A percentile compares a stretch with the other conserved stretches of the same genome.
Evolutionary conservation across 2,113 vertebrate species (phyloP).

Genomic region (Mus pahari): DNA sequence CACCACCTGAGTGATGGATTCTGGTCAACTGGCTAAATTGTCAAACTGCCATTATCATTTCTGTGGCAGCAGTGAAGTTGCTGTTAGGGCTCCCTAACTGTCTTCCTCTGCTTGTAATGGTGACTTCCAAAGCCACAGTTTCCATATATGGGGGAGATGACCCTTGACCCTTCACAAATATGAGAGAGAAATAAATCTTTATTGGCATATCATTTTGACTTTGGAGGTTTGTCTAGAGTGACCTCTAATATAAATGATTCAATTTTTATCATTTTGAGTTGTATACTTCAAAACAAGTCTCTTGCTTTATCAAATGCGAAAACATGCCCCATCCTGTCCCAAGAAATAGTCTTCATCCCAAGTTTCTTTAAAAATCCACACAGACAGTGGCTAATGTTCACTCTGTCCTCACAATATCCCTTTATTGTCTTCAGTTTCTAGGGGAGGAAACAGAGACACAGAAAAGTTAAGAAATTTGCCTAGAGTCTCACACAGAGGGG

Average conservation of each 20-base stretch:
- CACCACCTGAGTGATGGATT: background rate
- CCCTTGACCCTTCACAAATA: background rate
- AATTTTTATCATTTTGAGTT: background rate
- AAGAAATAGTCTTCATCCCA: background rate
- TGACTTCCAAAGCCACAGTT: background rate
- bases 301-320: background rate
- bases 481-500: background rate
- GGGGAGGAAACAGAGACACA: background rate
- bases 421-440: slow-evolving; percentile 1
- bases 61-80: background rate
- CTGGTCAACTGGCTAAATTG: background rate
- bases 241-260: background rate
- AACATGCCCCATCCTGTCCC: background rate
- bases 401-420: background rate
- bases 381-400: background rate
- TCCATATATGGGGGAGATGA: background rate
- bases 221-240: background rate
- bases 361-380: slow-evolving; percentile 32
- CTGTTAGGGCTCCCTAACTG: background rate
- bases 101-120: background rate
- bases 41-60: background rate
- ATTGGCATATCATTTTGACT: background rate
- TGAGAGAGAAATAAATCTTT: slow-evolving; percentile 14
- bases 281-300: background rate
- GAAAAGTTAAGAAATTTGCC: background rate